A percentile compares a stretch with the other conserved stretches of the same genome.
Conservation (phyloP, 2,113 vertebrate species). For the Takifugu bimaculatus region DNA sequence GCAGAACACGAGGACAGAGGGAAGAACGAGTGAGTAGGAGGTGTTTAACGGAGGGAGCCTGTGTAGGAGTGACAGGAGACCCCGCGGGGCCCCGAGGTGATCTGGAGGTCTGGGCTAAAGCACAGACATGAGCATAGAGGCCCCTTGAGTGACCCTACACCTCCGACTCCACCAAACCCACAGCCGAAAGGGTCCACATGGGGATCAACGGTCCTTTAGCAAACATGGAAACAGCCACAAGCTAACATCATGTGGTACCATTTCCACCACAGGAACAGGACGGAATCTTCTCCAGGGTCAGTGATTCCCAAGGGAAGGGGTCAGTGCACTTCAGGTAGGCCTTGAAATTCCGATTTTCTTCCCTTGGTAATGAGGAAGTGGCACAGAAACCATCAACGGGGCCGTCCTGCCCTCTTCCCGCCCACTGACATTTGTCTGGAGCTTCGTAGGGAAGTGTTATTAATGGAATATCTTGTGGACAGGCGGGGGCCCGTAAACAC, state of each 20-base stretch:
- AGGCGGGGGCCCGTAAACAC: conserved; percentile 35
- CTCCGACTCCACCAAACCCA: background rate
- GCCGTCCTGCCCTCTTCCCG: background rate
- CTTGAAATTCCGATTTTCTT: too few relatives aligned
- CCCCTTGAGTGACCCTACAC: conserved; percentile 12
- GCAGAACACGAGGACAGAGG: conserved; percentile 42
- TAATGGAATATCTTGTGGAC: conserved; percentile 21
- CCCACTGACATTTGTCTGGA: conserved; percentile 12
- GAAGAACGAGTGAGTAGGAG: conserved; percentile 23
- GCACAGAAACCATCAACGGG: background rate
- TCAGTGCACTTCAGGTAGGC: too few relatives aligned
- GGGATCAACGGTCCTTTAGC: too few relatives aligned
- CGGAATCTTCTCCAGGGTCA: too few relatives aligned
- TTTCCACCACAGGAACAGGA: too few relatives aligned
- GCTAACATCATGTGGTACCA: too few relatives aligned
- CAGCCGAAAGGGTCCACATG: too few relatives aligned
- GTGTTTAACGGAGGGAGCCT: conserved; percentile 52
- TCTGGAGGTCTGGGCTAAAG: conserved; percentile 48
- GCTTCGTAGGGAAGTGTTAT: conserved; percentile 8
- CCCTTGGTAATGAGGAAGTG: too few relatives aligned
- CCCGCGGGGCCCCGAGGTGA: conserved; percentile 47
- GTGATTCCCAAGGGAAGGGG: too few relatives aligned
- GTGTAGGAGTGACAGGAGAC: conserved; percentile 54
- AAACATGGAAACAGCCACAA: too few relatives aligned
- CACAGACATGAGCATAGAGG: conserved; percentile 16